Evolutionary conservation across 2,888 invertebrate genomes (phyloP).

Genomic region (Argynnis bischoffii): DNA sequence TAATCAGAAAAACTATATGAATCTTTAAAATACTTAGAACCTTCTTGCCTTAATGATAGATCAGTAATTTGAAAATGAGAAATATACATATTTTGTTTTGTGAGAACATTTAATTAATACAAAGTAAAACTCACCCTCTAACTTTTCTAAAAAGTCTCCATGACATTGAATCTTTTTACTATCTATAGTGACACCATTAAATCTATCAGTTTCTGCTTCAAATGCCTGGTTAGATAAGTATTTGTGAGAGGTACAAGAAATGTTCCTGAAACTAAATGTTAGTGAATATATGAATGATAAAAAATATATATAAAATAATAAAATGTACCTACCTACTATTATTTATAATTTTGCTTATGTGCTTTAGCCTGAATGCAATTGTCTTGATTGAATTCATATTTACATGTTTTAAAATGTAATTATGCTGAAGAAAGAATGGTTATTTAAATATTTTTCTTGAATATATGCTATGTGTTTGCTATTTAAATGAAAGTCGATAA

Average conservation of each 20-base stretch:
- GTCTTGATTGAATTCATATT: not conserved
- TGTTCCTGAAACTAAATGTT: constrained; percentile 18
- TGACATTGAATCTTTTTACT: constrained; percentile 51
- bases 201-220: constrained; percentile 57
- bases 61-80: no score
- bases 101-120: no score
- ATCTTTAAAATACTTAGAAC: not conserved
- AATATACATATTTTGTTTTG: no score
- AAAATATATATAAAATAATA: not conserved
- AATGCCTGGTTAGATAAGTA: constrained; percentile 43
- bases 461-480: no score
- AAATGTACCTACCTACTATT: constrained; percentile 1
- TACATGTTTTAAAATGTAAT: not conserved
- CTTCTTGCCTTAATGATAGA: no score
- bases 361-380: not conserved
- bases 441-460: no score
- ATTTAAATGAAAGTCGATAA: no score
- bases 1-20: no score
- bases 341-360: not conserved
- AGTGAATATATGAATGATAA: not conserved
- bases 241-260: constrained; percentile 23
- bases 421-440: no score
- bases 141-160: constrained; percentile 49
- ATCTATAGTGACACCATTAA: constrained; percentile 66
- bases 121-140: constrained; percentile 52